phyloP scores from a whole-genome alignment of 2,888 invertebrate species.

The Bruchidius siliquastri region DNA sequence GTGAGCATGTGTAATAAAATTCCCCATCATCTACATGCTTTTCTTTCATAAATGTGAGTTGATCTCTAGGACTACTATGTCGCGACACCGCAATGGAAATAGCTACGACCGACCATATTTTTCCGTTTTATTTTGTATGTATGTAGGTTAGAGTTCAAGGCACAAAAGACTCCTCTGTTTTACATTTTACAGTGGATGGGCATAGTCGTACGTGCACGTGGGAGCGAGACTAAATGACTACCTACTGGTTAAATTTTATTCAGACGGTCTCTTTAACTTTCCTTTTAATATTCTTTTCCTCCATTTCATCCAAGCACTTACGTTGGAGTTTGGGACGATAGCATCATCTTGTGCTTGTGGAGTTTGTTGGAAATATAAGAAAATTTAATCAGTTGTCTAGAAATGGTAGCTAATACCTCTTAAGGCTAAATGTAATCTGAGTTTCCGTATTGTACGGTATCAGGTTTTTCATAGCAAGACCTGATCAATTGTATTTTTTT shows the following conservation, averaged over 20 bases:
- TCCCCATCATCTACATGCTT: too few species aligned
- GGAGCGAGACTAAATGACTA: background rate
- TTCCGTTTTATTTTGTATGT: slow-evolving; percentile 7
- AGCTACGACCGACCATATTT: slow-evolving; percentile 9
- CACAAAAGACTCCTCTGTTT: slow-evolving; percentile 10
- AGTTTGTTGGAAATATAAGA: background rate
- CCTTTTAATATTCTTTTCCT: background rate
- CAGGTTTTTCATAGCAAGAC: too few species aligned
- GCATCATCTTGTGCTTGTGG: background rate
- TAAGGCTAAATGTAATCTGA: too few species aligned
- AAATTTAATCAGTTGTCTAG: background rate
- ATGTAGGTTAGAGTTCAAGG: slow-evolving; percentile 19
- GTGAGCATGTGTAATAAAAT: too few species aligned
- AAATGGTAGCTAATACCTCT: too few species aligned
- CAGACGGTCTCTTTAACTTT: background rate
- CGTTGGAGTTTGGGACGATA: background rate
- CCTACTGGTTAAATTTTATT: background rate
- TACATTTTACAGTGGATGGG: slow-evolving; percentile 10
- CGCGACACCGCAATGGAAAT: background rate
- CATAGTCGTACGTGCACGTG: background rate
- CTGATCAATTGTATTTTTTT: too few species aligned
- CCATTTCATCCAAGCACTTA: background rate
- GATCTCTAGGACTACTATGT: background rate
- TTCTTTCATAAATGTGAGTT: too few species aligned
- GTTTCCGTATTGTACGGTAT: too few species aligned